A percentile compares a stretch with the other conserved stretches of the same genome.
These are phyloP conservation scores for Atethmia centrago DNA, from an alignment of 2,888 invertebrate species.

Conservation along the genomic window DNA sequence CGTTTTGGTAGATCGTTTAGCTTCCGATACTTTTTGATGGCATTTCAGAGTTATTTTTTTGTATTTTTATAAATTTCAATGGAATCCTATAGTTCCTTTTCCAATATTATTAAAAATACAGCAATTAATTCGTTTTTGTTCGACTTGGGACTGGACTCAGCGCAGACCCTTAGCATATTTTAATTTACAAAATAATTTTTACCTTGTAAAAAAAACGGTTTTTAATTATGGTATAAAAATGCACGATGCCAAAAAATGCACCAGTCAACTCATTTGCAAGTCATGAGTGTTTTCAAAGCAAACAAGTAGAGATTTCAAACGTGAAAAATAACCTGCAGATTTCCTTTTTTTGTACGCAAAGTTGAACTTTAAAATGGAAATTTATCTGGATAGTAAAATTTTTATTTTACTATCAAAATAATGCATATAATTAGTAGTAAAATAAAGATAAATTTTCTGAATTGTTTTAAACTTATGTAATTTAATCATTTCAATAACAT, in stretches of 20 bases:
- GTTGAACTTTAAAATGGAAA: neutral
- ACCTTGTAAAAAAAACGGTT: neutral
- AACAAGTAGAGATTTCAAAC: slow-evolving; percentile 44
- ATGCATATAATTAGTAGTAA: too few relatives aligned
- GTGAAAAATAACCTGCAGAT: slow-evolving; percentile 34
- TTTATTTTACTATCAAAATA: too few relatives aligned
- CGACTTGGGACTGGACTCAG: neutral
- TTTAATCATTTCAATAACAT: slow-evolving; percentile 9
- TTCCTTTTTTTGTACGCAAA: neutral
- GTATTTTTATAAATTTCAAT: too few relatives aligned
- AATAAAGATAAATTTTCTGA: neutral
- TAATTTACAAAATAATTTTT: neutral
- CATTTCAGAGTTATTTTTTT: too few relatives aligned
- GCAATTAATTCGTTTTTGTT: neutral
- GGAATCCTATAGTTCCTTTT: too few relatives aligned
- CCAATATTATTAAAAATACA: slow-evolving; percentile 12
- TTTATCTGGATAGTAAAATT: neutral
- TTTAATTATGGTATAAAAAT: slow-evolving; percentile 17
- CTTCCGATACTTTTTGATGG: neutral
- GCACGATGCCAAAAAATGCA: slow-evolving; percentile 40
- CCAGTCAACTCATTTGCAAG: slow-evolving; percentile 56
- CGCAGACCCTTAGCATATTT: slow-evolving; percentile 1
- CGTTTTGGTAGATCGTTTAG: neutral
- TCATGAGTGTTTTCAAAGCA: slow-evolving; percentile 55
- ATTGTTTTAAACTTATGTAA: neutral